Base-by-base conservation (phyloP, 2,797 vertebrate species). In the Alectoris magna region DNA sequence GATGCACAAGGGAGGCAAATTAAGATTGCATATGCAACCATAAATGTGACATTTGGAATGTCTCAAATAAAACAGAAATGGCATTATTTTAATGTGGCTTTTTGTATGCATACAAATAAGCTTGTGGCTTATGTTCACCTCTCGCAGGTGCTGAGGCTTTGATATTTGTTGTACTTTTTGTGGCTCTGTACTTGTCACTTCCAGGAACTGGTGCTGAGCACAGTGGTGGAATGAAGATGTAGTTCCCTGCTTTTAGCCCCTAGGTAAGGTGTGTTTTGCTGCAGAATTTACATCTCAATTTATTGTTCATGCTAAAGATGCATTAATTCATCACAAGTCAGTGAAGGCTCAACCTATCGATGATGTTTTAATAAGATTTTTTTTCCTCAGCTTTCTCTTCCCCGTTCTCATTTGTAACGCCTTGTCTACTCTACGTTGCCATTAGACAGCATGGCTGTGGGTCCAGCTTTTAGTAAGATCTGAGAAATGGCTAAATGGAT, bases 21-120 rank as follows among this genome's bases (percentile, higher is more conserved):
- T 66, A 64, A 91, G 91, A 51, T 88, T 90, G 86, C 75, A 24
- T 39, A 34, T 82, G 84, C 93, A 93, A 66, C 91, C 90, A 69
- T 62, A 94, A 77, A 77, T 66, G 84, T 93, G 93, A 83, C 90
- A 91, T 94, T 96, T 84, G 87, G 55, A 55, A 87, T 69, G 62
- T 46, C 81, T 88, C 91, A 90, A 82, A 71, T 17, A 68, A 88
- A 84, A 84, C 71, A 87, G 84, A 88, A 84, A 80, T 62, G 82
- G 62, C 88, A 78, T 89, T 91, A 84, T 94, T 94, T 93, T 80
- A 84, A 71, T 74, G 62, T 74, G 34, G 58, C n/a, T 82, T 94
- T 91, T 71, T 80, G 77, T 79, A 49, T 69, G 72, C 75, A 77
- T 89, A 76, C 72, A 93, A 71, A 93, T 94, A n/a, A 93, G 58